phyloP scores from a whole-genome alignment of 1,140 invertebrate species.

The Hypsibius dujardini region DNA sequence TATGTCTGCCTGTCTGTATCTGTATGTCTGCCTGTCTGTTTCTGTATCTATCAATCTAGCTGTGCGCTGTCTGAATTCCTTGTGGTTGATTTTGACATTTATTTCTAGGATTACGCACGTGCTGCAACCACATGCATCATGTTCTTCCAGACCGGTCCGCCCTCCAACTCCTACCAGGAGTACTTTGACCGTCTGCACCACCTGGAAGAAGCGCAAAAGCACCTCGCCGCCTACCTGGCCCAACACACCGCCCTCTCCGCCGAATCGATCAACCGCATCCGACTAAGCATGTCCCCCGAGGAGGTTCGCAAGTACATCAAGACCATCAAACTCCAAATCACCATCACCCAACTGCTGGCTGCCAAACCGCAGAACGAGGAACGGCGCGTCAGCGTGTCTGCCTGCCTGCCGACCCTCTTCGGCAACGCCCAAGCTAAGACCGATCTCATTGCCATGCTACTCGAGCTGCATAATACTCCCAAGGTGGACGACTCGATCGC shows the following conservation, averaged over 20 bases:
- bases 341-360: neutral
- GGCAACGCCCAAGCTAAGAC: slow-evolving; percentile 4
- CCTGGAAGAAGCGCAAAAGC: slow-evolving; percentile 7
- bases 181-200: neutral
- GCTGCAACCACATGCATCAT: slow-evolving; percentile 9
- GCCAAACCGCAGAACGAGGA: neutral
- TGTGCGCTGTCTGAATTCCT: neutral
- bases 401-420: neutral
- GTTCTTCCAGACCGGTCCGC: neutral
- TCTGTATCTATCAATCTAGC: too few species aligned
- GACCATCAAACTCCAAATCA: slow-evolving; percentile 1
- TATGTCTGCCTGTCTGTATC: too few species aligned
- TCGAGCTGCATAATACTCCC: neutral
- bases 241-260: neutral
- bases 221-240: neutral
- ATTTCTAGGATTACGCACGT: neutral
- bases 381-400: too few species aligned
- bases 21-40: too few species aligned
- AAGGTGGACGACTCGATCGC: neutral
- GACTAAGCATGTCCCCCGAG: neutral
- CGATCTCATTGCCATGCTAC: neutral
- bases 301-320: slow-evolving; percentile 1
- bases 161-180: neutral
- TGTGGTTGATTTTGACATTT: neutral
- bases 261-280: neutral